Base-by-base conservation (phyloP, 2,113 vertebrate species). In the Eurystomus gularis region DNA sequence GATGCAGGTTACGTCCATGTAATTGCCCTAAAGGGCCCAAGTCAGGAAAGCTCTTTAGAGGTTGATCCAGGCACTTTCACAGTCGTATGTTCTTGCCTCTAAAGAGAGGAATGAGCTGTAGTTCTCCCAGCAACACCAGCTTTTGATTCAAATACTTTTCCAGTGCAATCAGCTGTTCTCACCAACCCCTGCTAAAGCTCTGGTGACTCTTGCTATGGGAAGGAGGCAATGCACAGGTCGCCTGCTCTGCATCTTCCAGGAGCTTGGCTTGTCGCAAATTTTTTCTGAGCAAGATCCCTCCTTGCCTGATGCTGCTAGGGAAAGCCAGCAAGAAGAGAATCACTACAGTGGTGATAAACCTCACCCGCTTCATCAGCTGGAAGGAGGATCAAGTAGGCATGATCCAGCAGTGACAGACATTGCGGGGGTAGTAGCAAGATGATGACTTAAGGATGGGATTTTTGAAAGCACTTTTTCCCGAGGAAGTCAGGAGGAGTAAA, bases 391-490 rank as follows among this genome's bases (percentile, higher is more conserved):
- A n/a, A 49, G 71, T 82, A 76, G 82, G 82, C 31, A 35, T 84
- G 78, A 91, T 81, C 80, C 76, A 81, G 92, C 3, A n/a, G 90
- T 88, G 95, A 94, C 65, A 91, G 92, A 82, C 73, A 0, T 24
- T 68, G 70, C 4, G 37, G 70, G 83, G 85, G 93, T 61, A 49
- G 88, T 23, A 90, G 65, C 65, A 84, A 79, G 66, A 76, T 26
- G 48, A 79, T 71, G 54, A 88, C 10, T 88, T 94, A 79, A 83
- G 70, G 66, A 65, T 78, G 55, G 48, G 93, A 85, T 80, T 93
- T 95, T 82, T 85, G 62, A 97, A 97, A 95, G 96, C 95, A 94
- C 73, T 93, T 97, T 42, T 95, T 92, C 60, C 77, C 12, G 15
- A 89, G 95, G 88, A 94, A 87, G 83, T 82, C 87, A 78, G 76